Base-by-base conservation (phyloP, 2,888 invertebrate species). In the Protonemura montana region DNA sequence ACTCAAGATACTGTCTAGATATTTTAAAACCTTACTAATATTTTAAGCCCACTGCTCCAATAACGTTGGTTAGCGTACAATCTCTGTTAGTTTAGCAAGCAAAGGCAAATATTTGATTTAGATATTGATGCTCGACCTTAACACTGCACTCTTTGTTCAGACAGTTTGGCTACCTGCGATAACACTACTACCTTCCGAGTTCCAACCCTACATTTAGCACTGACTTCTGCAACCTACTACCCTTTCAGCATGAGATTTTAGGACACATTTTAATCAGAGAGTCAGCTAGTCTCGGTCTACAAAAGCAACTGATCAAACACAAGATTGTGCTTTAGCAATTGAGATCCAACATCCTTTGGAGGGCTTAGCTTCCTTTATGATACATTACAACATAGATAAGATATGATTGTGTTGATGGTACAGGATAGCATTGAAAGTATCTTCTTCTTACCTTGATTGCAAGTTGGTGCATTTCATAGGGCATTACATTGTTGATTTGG, bases 401-500 rank as follows among this genome's bases (percentile, higher is more conserved):
- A 59, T 59, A 59, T 21, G 59, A 59, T 16, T 59, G 59, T 59
- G 59, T 21, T 7, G 59, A 13, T 21, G 6, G 26, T 77, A 2
- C 26, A 77, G n/a, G 77, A 35, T 6, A 77, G 77, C 77, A 6
- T 5, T 7, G 35, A 35, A 35, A 6, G 27, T 77, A 77, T n/a
- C n/a, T 3, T 6, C 0, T 13, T 41, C 86, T 85, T 76, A 87
- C 87, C 87, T 87, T 87, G 35, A 86, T 78, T 42, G 85, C 85
- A 26, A 87, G 28, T 10, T 80, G 87, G 26, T 87, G 87, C 82
- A 87, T 82, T 59, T 87, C 87, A 78, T 86, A 87, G 7, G 86
- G 86, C 29, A 84, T 10, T 30, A 81, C 85, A 92, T 92, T 87
- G 92, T 91, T 91, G 92, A 91, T 93, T 88, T 93, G 93, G 89